phyloP scores from a whole-genome alignment of 2,888 invertebrate genomes.

The Prosapia bicincta region DNA sequence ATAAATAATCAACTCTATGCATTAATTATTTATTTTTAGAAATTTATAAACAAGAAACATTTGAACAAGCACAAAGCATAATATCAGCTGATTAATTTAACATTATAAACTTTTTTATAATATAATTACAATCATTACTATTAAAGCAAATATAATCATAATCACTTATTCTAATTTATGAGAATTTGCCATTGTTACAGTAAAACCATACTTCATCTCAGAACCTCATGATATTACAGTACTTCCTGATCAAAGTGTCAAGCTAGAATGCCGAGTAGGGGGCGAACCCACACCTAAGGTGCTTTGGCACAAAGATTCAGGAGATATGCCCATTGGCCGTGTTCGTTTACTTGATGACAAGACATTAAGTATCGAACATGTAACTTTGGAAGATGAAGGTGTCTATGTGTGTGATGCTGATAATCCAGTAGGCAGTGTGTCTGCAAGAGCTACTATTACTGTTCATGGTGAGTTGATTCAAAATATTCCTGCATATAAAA shows the following conservation, averaged over 20 bases:
- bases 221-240: slow-evolving; percentile 85
- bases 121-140: no score
- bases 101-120: no score
- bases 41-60: no score
- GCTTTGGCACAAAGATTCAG: slow-evolving; percentile 82
- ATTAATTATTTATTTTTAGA: no score
- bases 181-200: slow-evolving; percentile 51
- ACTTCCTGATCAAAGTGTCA: slow-evolving; percentile 76
- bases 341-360: slow-evolving; percentile 73
- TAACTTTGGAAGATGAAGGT: slow-evolving; percentile 79
- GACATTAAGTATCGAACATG: slow-evolving; percentile 77
- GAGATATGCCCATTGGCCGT: slow-evolving; percentile 78
- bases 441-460: slow-evolving; percentile 79
- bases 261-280: slow-evolving; percentile 83
- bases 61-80: no score
- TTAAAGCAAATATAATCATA: no score
- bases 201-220: slow-evolving; percentile 85
- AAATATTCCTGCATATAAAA: no score
- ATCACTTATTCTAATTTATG: no score
- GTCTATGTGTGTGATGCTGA: slow-evolving; percentile 86
- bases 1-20: no score
- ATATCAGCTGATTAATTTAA: no score
- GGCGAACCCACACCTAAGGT: slow-evolving; percentile 89
- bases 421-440: slow-evolving; percentile 82
- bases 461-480: slow-evolving; percentile 88